Evolutionary conservation across 2,888 invertebrate genomes (phyloP), one percentile per base, ranked within the genome.

Genomic region (Agonopterix heracliana): DNA sequence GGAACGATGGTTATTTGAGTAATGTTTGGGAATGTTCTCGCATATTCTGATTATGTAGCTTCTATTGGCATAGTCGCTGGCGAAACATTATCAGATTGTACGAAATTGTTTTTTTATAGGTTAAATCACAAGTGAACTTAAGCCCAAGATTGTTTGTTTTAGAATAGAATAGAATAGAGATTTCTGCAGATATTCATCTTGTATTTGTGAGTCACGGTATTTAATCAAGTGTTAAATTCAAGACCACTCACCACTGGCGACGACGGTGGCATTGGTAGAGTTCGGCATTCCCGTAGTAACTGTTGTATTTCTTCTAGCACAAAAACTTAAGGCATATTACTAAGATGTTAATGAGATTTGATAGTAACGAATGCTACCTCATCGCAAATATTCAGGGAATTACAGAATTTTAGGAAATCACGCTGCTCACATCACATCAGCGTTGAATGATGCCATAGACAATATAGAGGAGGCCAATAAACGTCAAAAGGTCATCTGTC

Each of bases 271-370:
- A 78, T 75, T 85, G 74, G 76, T 81, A 71, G 79, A 78, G 78
- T 80, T 85, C 77, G 82, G 82, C 81, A 85, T 83, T 79, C 79
- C 83, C 80, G 78, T 70, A 68, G 69, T 64, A 69, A 60, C 69
- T 63, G 66, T 69, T 64, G 59, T 63, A 61, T 70, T 68, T 73
- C 69, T 56, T 26, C 70, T 68, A 70, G 70, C 79, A 68, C 76
- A 78, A 75, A 73, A 66, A 71, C 60, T 82, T 82, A 88, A 78
- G 85, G 78, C 86, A 88, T 87, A 86, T 75, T 86, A 86, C 57
- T 71, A 63, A 67, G 74, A 66, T 78, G 73, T 71, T 78, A 61
- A 62, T 68, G 62, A 57, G 59, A 63, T 62, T 63, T 64, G 56
- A 60, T 55, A 54, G 63, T 66, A 62, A 64, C 65, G 66, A 68